Base-by-base conservation (phyloP, 2,113 vertebrate genomes). In the Cyprinodon tularosa region DNA sequence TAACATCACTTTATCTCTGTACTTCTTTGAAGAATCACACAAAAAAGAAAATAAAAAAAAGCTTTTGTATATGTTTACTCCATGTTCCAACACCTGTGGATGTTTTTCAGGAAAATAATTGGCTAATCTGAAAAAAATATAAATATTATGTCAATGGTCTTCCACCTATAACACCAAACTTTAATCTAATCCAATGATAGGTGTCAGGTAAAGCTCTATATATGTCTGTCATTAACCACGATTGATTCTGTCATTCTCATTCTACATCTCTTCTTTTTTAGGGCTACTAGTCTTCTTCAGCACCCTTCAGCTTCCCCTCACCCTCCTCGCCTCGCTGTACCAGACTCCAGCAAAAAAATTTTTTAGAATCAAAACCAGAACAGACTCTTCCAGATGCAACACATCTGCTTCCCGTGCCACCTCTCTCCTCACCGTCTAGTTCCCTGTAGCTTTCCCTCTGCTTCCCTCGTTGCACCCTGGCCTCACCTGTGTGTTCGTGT, bases 321-420 rank as follows among this genome's bases (percentile, higher is more conserved):
- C 82, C 72, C 77, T 81, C 72, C 68, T 84, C 61, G 66, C 80
- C 85, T 88, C 76, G 85, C 87, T 83, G 82, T 86, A 78, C 91
- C 87, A 86, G 82, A 91, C 85, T 89, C 81, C 92, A 92, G 89
- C 91, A n/a, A n/a, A n/a, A n/a, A n/a, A n/a, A n/a, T n/a, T 90
- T 86, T 94, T 91, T 63, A 68, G 92, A 89, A 91, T 77, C 81
- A 89, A 84, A 92, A 91, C 77, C 86, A 72, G 86, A 62, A 90
- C 84, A 90, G 90, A 92, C 88, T 91, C 89, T 93, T 89, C 88
- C 81, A 50, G 85, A 87, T 76, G 76, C 83, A 29, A 73, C 84
- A 82, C 85, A 77, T 71, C 77, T 62, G 66, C 65, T 81, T 66
- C 72, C 69, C 64, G 57, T 69, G 62, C 66, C 37, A 63, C 72